phyloP scores from a whole-genome alignment of 2,888 invertebrate genomes.

The Phlogophora meticulosa region DNA sequence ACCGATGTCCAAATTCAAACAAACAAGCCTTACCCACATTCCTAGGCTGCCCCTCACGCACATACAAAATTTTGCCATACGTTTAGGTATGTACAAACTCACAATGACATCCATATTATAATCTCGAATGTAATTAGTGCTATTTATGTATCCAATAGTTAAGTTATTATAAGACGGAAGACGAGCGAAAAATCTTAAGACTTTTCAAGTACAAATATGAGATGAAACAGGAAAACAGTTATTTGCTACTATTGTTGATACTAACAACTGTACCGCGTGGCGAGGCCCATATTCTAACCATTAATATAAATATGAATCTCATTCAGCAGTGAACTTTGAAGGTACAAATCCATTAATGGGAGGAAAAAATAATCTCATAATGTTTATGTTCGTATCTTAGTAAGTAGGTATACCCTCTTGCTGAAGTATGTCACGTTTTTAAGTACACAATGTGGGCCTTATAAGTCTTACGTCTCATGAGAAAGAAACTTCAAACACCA shows the following conservation, averaged over 20 bases:
- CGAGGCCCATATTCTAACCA: slow-evolving; percentile 40
- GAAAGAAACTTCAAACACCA: background rate
- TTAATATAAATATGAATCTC: slow-evolving; percentile 55
- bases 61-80: slow-evolving; percentile 65
- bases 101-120: slow-evolving; percentile 68
- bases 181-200: slow-evolving; percentile 69
- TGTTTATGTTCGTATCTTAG: slow-evolving; percentile 31
- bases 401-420: slow-evolving; percentile 1
- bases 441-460: slow-evolving; percentile 50
- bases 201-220: slow-evolving; percentile 80
- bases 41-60: slow-evolving; percentile 40
- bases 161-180: slow-evolving; percentile 70
- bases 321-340: slow-evolving; percentile 42
- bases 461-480: slow-evolving; percentile 7
- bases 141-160: slow-evolving; percentile 81
- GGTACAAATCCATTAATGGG: slow-evolving; percentile 43
- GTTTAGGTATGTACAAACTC: slow-evolving; percentile 67
- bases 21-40: slow-evolving; percentile 26
- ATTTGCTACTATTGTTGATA: slow-evolving; percentile 41
- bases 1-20: slow-evolving; percentile 44
- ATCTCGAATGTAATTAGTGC: slow-evolving; percentile 79
- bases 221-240: slow-evolving; percentile 48
- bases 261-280: slow-evolving; percentile 37
- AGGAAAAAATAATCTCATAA: slow-evolving; percentile 45
- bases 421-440: slow-evolving; percentile 42